Conservation (phyloP, 35 echinoderm and acorn worm species). For the Apostichopus parvimensis region DNA sequence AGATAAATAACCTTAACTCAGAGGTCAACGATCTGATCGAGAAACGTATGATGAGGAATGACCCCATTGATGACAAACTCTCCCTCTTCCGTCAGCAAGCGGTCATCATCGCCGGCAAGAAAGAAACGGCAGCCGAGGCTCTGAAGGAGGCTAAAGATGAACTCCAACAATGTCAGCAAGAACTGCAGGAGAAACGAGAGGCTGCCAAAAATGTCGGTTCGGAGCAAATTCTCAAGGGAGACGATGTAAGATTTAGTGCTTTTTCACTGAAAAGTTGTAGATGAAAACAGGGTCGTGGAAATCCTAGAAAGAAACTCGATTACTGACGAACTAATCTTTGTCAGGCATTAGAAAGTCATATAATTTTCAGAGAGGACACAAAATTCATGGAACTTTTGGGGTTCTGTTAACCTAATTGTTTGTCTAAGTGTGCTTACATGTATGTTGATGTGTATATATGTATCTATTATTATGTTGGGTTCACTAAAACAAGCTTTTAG, state of each 20-base stretch:
- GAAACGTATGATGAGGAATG: conserved; percentile 97
- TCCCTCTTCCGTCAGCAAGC: conserved; percentile 97
- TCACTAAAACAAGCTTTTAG: no score
- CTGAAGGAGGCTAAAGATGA: conserved; percentile 89
- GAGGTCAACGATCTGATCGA: conserved; percentile 90
- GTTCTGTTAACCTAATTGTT: no score
- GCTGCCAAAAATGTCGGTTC: conserved; percentile 71
- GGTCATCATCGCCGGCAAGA: conserved; percentile 94
- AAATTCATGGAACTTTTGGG: no score
- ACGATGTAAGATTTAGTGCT: conserved; percentile 64
- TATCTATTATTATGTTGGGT: no score
- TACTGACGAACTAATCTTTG: no score
- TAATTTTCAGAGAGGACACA: no score
- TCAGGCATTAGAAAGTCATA: no score
- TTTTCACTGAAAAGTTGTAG: no score
- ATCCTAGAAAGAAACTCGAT: no score
- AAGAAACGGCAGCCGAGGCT: conserved; percentile 83
- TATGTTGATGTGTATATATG: no score
- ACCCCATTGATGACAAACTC: conserved; percentile 96
- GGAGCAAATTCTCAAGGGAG: conserved; percentile 95
- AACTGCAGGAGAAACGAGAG: conserved; percentile 80
- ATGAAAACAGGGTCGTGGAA: no score
- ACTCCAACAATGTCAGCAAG: conserved; percentile 59
- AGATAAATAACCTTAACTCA: conserved; percentile 83
- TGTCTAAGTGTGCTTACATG: no score